Conservation (phyloP, 2,113 vertebrate species). For the Trematomus loennbergii region DNA sequence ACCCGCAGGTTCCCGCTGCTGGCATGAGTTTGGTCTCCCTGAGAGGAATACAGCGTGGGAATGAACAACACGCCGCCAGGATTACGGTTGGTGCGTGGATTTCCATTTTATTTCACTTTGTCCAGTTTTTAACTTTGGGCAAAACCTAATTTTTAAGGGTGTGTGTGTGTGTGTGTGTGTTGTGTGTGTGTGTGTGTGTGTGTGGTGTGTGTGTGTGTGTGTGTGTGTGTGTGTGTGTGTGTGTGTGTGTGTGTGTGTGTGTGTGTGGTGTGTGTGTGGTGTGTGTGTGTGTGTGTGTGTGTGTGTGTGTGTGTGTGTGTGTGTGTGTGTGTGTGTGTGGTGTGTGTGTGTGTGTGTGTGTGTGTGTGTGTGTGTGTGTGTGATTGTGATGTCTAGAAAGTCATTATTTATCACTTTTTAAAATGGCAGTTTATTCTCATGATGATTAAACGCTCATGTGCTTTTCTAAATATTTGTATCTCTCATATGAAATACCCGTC, state of each 20-base stretch:
- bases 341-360: too few relatives aligned
- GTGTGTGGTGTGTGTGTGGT: too few relatives aligned
- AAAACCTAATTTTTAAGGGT: constrained; percentile 12
- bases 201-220: too few relatives aligned
- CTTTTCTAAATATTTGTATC: constrained; percentile 23
- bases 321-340: too few relatives aligned
- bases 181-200: too few relatives aligned
- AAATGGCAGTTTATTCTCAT: background rate
- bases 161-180: constrained; percentile 31
- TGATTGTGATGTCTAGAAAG: background rate
- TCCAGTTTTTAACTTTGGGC: constrained; percentile 17
- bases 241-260: too few relatives aligned
- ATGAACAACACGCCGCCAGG: constrained; percentile 82
- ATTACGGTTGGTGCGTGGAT: constrained; percentile 84
- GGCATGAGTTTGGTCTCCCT: constrained; percentile 69
- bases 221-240: too few relatives aligned
- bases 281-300: too few relatives aligned
- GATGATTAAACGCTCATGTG: background rate
- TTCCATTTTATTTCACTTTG: constrained; percentile 59
- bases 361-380: too few relatives aligned
- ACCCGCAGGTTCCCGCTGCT: constrained; percentile 46
- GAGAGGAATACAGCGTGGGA: constrained; percentile 68
- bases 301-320: too few relatives aligned
- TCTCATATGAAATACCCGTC: constrained; percentile 43
- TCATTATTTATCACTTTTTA: background rate